Percentiles rank a stretch among this genome's conserved stretches.
Conservation (phyloP, 2,113 vertebrate species). For the Corapipo altera region DNA sequence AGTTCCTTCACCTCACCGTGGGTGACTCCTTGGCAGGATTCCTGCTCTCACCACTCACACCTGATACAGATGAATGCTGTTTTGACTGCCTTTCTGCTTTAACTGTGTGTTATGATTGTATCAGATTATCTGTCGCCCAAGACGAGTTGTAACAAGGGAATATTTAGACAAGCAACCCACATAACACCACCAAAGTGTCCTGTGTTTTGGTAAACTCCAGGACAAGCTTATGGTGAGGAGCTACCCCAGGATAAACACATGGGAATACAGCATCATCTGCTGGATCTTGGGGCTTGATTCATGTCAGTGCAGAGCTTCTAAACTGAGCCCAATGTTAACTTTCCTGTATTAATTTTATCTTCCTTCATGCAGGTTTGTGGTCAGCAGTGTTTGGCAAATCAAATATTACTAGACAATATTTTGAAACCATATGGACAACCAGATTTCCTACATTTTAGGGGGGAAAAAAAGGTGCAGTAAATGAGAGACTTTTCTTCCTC, state of each 20-base stretch:
- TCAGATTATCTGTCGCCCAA: not conserved
- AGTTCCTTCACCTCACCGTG: constrained; percentile 49
- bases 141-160: not conserved
- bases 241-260: not conserved
- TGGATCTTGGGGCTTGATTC: not conserved
- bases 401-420: not conserved
- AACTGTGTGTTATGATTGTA: not conserved
- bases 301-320: not conserved
- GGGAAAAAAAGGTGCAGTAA: not conserved
- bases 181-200: not conserved
- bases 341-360: not conserved
- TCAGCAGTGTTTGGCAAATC: not conserved
- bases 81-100: constrained; percentile 10
- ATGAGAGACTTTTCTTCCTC: not conserved
- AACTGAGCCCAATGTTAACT: not conserved
- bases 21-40: constrained; percentile 44
- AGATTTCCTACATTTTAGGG: not conserved
- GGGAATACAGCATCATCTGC: not conserved
- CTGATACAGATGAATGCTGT: not conserved
- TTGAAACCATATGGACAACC: not conserved
- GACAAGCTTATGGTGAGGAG: not conserved
- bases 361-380: not conserved
- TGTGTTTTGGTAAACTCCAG: not conserved
- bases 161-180: not conserved
- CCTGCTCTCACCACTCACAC: constrained; percentile 43